Evolutionary conservation across 2,888 invertebrate genomes (phyloP).

Genomic region (Drosophila seclusa): DNA sequence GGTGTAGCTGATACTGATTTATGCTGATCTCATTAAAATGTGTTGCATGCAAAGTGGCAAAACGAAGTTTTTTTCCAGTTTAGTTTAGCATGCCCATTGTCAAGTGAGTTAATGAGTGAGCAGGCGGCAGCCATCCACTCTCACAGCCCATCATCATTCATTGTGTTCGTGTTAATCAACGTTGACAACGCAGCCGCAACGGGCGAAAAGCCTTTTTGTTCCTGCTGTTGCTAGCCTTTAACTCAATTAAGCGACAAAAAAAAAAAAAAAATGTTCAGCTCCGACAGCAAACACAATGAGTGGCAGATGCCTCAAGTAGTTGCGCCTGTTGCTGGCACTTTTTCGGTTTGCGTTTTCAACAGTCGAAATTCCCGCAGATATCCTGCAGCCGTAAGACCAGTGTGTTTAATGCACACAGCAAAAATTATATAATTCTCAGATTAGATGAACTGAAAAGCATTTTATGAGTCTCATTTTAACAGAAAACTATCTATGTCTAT

Average conservation of each 20-base stretch:
- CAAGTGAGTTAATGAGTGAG: conserved; percentile 32
- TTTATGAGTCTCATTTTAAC: background rate
- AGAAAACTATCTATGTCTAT: background rate
- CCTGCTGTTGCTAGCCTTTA: conserved; percentile 52
- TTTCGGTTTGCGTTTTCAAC: conserved; percentile 14
- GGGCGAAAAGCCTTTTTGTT: conserved; percentile 65
- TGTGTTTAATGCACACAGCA: background rate
- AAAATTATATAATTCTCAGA: background rate
- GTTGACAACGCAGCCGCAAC: conserved; percentile 74
- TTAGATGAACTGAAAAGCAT: background rate
- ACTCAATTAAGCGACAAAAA: conserved; percentile 66
- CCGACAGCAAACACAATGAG: conserved; percentile 4
- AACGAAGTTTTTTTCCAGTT: conserved; percentile 64
- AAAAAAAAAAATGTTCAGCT: conserved; percentile 41
- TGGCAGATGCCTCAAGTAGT: conserved; percentile 49
- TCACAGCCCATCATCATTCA: conserved; percentile 73
- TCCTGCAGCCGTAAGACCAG: background rate
- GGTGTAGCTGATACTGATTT: conserved; percentile 71
- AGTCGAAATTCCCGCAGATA: conserved; percentile 27
- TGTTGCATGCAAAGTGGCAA: conserved; percentile 66
- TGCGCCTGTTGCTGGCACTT: conserved; percentile 72
- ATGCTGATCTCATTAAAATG: conserved; percentile 80
- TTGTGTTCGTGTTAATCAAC: conserved; percentile 82
- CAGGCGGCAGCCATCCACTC: background rate
- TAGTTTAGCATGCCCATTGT: conserved; percentile 48